Evolutionary conservation across 2,888 invertebrate genomes (phyloP), one percentile per base, ranked within the genome.

Genomic region (Abrostola tripartita): DNA sequence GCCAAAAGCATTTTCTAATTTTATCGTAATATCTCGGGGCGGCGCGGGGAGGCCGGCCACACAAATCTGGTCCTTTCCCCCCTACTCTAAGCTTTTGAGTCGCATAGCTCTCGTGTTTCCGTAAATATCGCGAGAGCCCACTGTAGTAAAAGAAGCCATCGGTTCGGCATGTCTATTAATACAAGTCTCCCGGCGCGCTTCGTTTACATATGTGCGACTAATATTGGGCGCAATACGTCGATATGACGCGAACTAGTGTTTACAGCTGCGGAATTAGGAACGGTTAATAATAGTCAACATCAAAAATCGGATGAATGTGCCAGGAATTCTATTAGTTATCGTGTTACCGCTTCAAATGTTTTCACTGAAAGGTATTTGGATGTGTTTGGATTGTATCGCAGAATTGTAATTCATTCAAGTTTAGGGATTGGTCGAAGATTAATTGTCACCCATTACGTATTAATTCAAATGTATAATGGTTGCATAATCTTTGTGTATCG

Each of bases 1-100:
- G 84, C 83, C 85, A 81, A 84, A 86, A 89, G 89, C 88, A 86
- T 88, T 90, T 88, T 92, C 93, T 93, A 93, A 92, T 83, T 91
- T 88, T 93, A 92, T 77, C 88, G 65, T 76, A 82, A 84, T 83
- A 79, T 74, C 79, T 74, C 69, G 72, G 79, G 81, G 78, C 83
- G 79, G 79, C 78, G 73, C 67, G 63, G 74, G 65, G 69, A 67
- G 57, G 79, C 68, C 60, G 75, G 74, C 70, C 77, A 76, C 79
- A 78, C 80, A 63, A 76, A 74, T 68, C 76, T 76, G 72, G 71
- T 78, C 79, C 66, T 79, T 80, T 71, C 47, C 35, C 61, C 44
- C 67, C 66, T 36, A 71, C 24, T 52, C 65, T 75, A 87, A 79
- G 83, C 74, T 80, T 67, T 75, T 61, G 49, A 82, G 85, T 88